These are phyloP conservation scores for Apamea monoglypha DNA, from an alignment of 2,888 invertebrate species.

Conservation along the genomic window DNA sequence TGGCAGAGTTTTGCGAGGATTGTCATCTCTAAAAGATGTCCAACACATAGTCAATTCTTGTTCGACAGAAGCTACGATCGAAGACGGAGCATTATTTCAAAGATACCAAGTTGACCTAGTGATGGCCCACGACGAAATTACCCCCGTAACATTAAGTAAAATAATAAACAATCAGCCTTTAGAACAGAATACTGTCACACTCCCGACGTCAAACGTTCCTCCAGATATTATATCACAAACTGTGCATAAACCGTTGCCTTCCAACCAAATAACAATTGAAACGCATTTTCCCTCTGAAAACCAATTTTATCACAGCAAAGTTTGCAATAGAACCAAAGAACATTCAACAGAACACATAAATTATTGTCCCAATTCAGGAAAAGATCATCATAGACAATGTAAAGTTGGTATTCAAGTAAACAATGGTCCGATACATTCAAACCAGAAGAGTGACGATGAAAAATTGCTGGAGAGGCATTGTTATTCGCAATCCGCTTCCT, in stretches of 20 bases:
- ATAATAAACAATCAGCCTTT: constrained; percentile 82
- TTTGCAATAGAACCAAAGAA: constrained; percentile 71
- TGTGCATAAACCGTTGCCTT: constrained; percentile 82
- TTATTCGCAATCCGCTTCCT: constrained; percentile 82
- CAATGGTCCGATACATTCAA: constrained; percentile 77
- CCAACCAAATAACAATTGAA: constrained; percentile 86
- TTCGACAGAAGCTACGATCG: constrained; percentile 85
- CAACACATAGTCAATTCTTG: constrained; percentile 90
- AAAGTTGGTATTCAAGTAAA: constrained; percentile 82
- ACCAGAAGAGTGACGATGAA: constrained; percentile 89
- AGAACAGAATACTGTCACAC: constrained; percentile 75
- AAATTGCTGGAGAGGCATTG: constrained; percentile 85
- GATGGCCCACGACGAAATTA: constrained; percentile 92
- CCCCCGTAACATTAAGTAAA: constrained; percentile 88
- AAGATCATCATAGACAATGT: constrained; percentile 77
- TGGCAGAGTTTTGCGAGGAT: constrained; percentile 94
- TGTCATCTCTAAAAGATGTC: constrained; percentile 92
- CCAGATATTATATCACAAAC: constrained; percentile 88
- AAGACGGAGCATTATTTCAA: constrained; percentile 83
- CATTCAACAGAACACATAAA: constrained; percentile 68
- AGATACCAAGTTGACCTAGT: constrained; percentile 91
- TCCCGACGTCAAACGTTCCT: constrained; percentile 78
- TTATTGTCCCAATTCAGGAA: constrained; percentile 69
- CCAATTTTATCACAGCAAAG: constrained; percentile 74
- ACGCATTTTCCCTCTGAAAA: constrained; percentile 86